Evolutionary conservation across 2,888 invertebrate species (phyloP), one percentile per base, ranked within the genome.

Genomic region (Troides helena): DNA sequence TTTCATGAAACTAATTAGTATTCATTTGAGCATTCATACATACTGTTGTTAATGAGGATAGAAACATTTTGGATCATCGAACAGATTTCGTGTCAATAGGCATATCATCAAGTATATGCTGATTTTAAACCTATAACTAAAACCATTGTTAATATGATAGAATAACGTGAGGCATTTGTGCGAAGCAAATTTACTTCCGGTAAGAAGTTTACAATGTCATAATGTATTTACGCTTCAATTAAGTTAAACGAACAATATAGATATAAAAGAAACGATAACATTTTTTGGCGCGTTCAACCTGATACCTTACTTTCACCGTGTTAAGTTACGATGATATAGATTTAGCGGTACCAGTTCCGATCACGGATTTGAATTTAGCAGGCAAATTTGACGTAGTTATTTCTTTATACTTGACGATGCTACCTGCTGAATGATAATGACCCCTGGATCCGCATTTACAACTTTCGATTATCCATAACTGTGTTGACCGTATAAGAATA

Each of bases 241-340:
- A 50, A 39, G 39, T 39, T 39, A 10, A 7, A 39, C 39, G 39
- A 10, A 39, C 39, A 39, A 39, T 39, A 39, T 10, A 39, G 39
- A 10, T 39, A 57, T 53, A 39, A 64, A 23, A 60, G 61, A 69
- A 59, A 63, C 58, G 39, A 43, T 36, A 50, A 39, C 64, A 58
- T 59, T 53, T 61, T 18, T 43, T 63, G 57, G 58, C 50, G 30
- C 46, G 53, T n/a, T 10, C 39, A 56, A 69, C 56, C 46, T 30
- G 61, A 23, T 79, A 81, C 77, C 76, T 76, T 79, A 90, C 90
- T 91, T 91, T 91, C 90, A 88, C 90, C 88, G 80, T 74, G 76
- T 74, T 77, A 80, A 82, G 77, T 79, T 79, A 80, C 74, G 79
- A 79, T 84, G 82, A 85, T 88, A 86, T 84, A 82, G 85, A 85